Conservation (phyloP, 92 coral and sea anemone species). For the Muricea muricata region DNA sequence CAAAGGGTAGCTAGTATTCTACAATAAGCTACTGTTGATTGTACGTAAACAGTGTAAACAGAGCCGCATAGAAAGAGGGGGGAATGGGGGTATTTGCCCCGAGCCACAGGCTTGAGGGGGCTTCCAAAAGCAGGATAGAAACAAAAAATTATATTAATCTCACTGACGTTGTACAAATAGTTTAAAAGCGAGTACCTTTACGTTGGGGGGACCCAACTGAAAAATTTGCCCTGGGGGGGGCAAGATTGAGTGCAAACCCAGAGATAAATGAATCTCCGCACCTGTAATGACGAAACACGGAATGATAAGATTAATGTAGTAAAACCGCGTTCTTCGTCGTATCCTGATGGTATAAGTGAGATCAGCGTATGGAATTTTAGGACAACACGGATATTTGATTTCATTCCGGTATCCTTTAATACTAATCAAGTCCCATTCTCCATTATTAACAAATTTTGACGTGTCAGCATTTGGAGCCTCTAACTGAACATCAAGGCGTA, state of each 20-base stretch:
- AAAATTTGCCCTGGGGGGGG: neutral
- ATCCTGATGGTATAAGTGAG: slow-evolving; percentile 82
- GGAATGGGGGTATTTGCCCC: no score
- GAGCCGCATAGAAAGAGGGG: no score
- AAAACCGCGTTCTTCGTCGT: slow-evolving; percentile 80
- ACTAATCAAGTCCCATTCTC: slow-evolving; percentile 91
- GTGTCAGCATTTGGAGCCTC: slow-evolving; percentile 72
- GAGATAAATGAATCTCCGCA: neutral
- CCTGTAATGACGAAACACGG: slow-evolving; percentile 93
- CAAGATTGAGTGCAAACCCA: no score
- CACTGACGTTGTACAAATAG: no score
- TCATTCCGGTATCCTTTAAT: slow-evolving; percentile 79
- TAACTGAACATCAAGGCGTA: slow-evolving; percentile 77
- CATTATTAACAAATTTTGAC: slow-evolving; percentile 78
- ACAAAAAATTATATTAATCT: no score
- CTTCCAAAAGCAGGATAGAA: no score
- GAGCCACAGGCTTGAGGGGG: no score
- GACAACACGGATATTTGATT: slow-evolving; percentile 79
- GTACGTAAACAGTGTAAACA: no score
- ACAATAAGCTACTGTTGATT: no score
- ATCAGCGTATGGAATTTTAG: slow-evolving; percentile 86
- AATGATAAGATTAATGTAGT: slow-evolving; percentile 85
- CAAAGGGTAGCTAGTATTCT: no score
- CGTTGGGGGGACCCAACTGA: no score
- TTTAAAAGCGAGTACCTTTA: no score